These are phyloP conservation scores for Herpetotheres cachinnans DNA, from an alignment of 2,113 vertebrate genomes.

Conservation along the genomic window DNA sequence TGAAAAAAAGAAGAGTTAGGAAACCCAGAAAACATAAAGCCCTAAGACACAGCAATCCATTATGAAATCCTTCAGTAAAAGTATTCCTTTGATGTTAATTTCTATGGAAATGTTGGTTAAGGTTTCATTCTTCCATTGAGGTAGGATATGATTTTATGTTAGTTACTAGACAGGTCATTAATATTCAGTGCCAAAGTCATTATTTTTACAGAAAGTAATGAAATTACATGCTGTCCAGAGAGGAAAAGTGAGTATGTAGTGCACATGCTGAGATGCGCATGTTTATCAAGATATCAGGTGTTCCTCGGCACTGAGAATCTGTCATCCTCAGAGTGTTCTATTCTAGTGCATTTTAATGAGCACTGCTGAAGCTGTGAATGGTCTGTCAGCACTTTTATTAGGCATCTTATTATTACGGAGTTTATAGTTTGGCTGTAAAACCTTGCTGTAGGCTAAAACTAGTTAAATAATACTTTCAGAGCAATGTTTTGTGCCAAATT, in stretches of 20 bases:
- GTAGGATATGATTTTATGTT: constrained; percentile 10
- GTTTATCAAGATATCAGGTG: constrained; percentile 3
- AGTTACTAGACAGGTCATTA: constrained; percentile 44
- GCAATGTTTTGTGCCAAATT: constrained; percentile 21
- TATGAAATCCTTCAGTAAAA: neutral
- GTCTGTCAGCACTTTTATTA: constrained; percentile 53
- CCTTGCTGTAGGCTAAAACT: constrained; percentile 48
- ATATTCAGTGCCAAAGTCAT: neutral
- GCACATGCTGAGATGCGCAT: accelerated
- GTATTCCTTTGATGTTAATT: neutral
- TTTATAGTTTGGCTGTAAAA: constrained; percentile 51
- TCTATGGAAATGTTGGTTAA: neutral
- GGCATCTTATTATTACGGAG: constrained; percentile 41
- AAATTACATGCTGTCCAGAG: constrained; percentile 1
- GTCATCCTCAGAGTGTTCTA: neutral
- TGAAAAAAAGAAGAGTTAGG: neutral
- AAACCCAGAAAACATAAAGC: neutral
- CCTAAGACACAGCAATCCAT: neutral
- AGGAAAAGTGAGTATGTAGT: neutral
- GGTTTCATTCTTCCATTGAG: neutral
- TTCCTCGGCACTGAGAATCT: neutral
- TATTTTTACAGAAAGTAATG: neutral
- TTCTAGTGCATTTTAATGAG: constrained; percentile 44
- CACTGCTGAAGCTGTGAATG: neutral
- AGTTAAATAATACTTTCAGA: constrained; percentile 55